These are phyloP conservation scores for Sebastes matsubarae DNA, from an alignment of 2,797 vertebrate genomes.

Conservation along the genomic window DNA sequence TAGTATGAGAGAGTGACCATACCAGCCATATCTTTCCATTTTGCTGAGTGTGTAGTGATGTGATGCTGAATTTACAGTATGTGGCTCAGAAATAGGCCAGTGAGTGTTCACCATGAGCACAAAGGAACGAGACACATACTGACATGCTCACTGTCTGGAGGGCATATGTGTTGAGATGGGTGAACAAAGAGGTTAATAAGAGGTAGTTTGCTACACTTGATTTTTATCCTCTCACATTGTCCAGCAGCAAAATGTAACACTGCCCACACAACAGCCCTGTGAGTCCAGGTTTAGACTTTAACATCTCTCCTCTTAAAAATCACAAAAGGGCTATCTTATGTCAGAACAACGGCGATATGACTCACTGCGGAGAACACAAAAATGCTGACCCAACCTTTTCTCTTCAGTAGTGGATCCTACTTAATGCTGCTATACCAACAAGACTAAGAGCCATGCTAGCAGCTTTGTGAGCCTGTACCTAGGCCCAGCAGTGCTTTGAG, in stretches of 20 bases:
- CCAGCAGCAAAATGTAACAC: neutral
- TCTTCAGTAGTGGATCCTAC: neutral
- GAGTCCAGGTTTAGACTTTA: neutral
- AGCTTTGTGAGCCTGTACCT: neutral
- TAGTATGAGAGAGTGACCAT: neutral
- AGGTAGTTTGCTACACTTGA: neutral
- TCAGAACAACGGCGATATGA: neutral
- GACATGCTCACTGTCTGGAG: neutral
- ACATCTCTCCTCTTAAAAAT: neutral
- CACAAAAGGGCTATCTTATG: neutral
- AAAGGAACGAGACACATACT: neutral
- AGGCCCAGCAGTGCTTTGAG: neutral
- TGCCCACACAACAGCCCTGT: neutral
- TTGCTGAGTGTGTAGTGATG: neutral
- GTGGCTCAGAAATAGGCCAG: constrained; percentile 1
- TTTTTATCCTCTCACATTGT: neutral
- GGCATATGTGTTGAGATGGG: neutral
- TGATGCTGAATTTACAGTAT: neutral
- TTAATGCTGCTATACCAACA: neutral
- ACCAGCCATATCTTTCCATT: neutral
- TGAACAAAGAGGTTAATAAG: no score
- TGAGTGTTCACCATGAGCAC: neutral
- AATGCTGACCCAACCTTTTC: neutral
- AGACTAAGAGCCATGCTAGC: neutral
- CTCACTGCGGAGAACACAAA: neutral